These are phyloP conservation scores for Sclerodermus sp. DNA, from an alignment of 2,888 invertebrate species.

Conservation along the genomic window DNA sequence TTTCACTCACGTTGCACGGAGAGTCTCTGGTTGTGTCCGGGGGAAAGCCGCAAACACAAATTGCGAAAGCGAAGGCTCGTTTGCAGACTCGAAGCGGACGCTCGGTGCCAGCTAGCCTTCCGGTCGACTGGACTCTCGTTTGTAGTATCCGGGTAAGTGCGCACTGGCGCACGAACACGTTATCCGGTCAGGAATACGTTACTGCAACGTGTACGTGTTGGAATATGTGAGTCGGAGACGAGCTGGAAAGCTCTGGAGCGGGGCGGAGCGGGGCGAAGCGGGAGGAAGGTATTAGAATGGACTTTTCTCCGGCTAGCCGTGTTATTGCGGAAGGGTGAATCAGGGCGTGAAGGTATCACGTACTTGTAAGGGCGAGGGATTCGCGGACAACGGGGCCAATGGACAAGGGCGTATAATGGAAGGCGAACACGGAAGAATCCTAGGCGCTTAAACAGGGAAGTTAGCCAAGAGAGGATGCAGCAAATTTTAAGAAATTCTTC, in stretches of 20 bases:
- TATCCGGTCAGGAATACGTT: no score
- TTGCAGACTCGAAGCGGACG: constrained; percentile 24
- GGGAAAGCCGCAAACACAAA: constrained; percentile 24
- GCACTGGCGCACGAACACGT: no score
- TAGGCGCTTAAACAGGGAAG: constrained; percentile 4
- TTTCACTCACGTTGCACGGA: constrained; percentile 17
- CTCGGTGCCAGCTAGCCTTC: constrained; percentile 20
- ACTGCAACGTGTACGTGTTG: no score
- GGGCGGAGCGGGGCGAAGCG: not conserved
- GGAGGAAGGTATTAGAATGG: not conserved
- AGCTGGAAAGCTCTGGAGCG: no score
- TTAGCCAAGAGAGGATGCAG: no score
- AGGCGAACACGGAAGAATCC: constrained; percentile 19
- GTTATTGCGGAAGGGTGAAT: constrained; percentile 19
- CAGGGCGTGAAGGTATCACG: constrained; percentile 30
- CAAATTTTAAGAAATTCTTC: no score
- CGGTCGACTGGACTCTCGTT: constrained; percentile 28
- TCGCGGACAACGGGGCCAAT: constrained; percentile 8
- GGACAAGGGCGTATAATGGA: no score
- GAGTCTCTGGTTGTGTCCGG: constrained; percentile 14
- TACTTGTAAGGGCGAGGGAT: constrained; percentile 15
- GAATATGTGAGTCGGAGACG: no score
- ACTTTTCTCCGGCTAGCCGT: not conserved
- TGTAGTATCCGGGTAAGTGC: no score
- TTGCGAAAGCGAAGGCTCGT: constrained; percentile 26